Percentiles rank a stretch among this genome's conserved stretches.
These are phyloP conservation scores for Lysandra coridon DNA, from an alignment of 2,888 invertebrate genomes.

Conservation along the genomic window DNA sequence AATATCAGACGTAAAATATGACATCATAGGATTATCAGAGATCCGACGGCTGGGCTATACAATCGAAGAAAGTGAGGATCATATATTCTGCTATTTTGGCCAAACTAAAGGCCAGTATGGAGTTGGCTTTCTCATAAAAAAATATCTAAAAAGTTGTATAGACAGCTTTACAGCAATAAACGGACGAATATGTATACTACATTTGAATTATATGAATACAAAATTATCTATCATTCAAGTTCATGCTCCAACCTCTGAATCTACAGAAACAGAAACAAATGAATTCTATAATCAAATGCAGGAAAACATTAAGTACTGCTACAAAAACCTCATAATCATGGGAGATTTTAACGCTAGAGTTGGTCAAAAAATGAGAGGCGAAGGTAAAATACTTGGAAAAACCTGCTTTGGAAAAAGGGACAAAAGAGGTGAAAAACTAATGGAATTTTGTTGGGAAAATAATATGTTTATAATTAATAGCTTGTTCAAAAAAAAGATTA, in stretches of 20 bases:
- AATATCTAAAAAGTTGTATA: slow-evolving; percentile 33
- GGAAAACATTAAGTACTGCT: no score
- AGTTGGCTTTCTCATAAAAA: slow-evolving; percentile 38
- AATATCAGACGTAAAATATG: no score
- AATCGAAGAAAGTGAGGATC: no score
- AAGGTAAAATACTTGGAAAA: slow-evolving; percentile 36
- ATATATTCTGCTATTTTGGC: no score
- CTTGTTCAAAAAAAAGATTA: slow-evolving; percentile 38
- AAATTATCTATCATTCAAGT: no score
- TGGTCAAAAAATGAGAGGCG: slow-evolving; percentile 32
- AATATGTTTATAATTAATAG: slow-evolving; percentile 36
- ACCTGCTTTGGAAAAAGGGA: slow-evolving; percentile 39
- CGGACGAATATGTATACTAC: slow-evolving; percentile 31
- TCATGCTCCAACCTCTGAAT: no score
- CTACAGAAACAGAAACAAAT: no score
- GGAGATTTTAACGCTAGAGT: slow-evolving; percentile 35
- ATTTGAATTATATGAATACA: no score
- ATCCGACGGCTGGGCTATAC: no score
- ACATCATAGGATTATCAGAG: no score
- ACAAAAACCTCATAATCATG: slow-evolving; percentile 31
- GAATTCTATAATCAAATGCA: no score
- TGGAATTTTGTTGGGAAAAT: slow-evolving; percentile 38
- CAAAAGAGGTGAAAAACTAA: slow-evolving; percentile 38
- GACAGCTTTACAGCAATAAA: slow-evolving; percentile 33
- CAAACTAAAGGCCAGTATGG: no score